Percentiles rank a stretch among this genome's conserved stretches.
Conservation (phyloP, 2,888 invertebrate species). For the Eristalis intricaria region DNA sequence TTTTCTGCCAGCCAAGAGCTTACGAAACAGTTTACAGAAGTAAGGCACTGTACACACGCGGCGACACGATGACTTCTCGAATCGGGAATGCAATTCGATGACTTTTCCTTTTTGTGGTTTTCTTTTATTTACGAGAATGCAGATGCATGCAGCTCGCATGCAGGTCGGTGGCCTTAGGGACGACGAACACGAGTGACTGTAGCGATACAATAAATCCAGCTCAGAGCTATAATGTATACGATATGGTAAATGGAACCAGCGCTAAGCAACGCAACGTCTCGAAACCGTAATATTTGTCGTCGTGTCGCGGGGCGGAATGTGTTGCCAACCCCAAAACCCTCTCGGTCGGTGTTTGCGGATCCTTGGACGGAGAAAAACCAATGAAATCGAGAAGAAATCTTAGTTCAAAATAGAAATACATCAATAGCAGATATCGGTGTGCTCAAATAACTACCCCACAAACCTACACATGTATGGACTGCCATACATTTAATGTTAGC, state of each 20-base stretch:
- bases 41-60: slow-evolving; percentile 2
- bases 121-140: not conserved
- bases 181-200: slow-evolving; percentile 51
- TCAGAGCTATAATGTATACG: slow-evolving; percentile 60
- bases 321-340: not conserved
- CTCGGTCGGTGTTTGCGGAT: not conserved
- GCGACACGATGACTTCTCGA: slow-evolving; percentile 31
- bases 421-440: slow-evolving; percentile 31
- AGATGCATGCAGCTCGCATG: not conserved
- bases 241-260: slow-evolving; percentile 38
- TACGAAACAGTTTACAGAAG: slow-evolving; percentile 62
- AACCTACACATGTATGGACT: slow-evolving; percentile 6
- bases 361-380: too few relatives aligned
- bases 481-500: slow-evolving; percentile 51
- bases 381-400: slow-evolving; percentile 10
- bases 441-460: slow-evolving; percentile 35
- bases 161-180: slow-evolving; percentile 60
- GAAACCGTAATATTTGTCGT: slow-evolving; percentile 44
- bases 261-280: not conserved
- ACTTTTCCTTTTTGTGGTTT: not conserved
- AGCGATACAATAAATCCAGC: slow-evolving; percentile 69
- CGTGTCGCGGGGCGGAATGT: slow-evolving; percentile 2
- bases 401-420: slow-evolving; percentile 46
- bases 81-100: slow-evolving; percentile 12
- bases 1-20: slow-evolving; percentile 55